Evolutionary conservation across 2,888 invertebrate genomes (phyloP), one percentile per base, ranked within the genome.

Genomic region (Eumacrocentrus americanus): DNA sequence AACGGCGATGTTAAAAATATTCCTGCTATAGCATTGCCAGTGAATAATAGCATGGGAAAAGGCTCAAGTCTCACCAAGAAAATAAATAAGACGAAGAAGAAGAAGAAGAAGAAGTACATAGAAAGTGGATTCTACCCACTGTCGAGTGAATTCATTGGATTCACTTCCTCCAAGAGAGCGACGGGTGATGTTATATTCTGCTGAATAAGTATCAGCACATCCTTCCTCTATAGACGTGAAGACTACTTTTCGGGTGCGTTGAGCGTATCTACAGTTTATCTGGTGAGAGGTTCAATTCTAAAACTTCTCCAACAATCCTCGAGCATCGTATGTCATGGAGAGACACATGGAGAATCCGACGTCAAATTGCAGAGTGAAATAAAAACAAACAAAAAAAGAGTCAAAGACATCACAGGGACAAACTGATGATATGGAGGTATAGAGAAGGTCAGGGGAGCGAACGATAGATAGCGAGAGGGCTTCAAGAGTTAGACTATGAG

Each of bases 221-320:
- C 20, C 20, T 42, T 42, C 2, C 11, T 20, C n/a, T 18, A 2
- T 42, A 18, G 2, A 16, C 14, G 12, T 16, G 6, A 6, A 14
- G 16, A n/a, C n/a, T n/a, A n/a, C n/a, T n/a, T n/a, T n/a, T n/a
- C n/a, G 18, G 7, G 2, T 0, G 1, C 18, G 7, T 20, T 20
- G 42, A 20, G 18, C 20, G 20, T 18, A 18, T 20, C 4, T 11
- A 42, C 16, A 18, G 18, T 18, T n/a, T n/a, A n/a, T n/a, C n/a
- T n/a, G n/a, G n/a, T n/a, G n/a, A 20, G 20, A 11, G 53, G 56
- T 61, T 65, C 58, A 61, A 62, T 62, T 56, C 62, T 54, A 56
- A 65, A 65, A 61, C 58, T 65, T 62, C 23, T 37, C 25, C 56
- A 60, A 60, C 59, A 62, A 62, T 62, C 61, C 50, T 50, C 48